Evolutionary conservation across 2,888 invertebrate genomes (phyloP), one percentile per base, ranked within the genome.

Genomic region (Megalurothrips usitatus): DNA sequence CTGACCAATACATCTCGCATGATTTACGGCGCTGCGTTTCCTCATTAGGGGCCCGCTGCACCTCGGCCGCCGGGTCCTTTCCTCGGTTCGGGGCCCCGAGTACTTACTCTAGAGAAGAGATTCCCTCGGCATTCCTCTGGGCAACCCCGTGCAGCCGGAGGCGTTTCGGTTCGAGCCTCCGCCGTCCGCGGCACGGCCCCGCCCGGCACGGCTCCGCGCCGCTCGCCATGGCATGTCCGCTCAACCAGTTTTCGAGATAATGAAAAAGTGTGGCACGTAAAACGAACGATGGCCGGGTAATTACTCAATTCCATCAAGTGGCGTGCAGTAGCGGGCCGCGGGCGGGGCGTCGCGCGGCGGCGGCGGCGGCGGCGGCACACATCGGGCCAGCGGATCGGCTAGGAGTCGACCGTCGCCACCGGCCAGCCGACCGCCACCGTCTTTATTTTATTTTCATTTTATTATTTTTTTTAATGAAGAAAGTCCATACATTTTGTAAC

Each of bases 201-300:
- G 63, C 63, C n/a, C 23, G n/a, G 68, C 23, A 4, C 23, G 23
- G 68, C 58, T 58, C 58, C 58, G n/a, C 58, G 6, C n/a, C 58
- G 58, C 58, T 6, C 14, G 52, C 58, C 58, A 12, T 12, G 68
- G 68, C 68, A 75, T 75, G 68, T 75, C 68, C 68, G 68, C 68
- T 75, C 68, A 75, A 75, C 68, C 68, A 23, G 68, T 75, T 75
- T 75, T 75, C 68, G 68, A 75, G 68, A 75, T 75, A 75, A 75
- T 75, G 68, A 75, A 75, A 75, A 75, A 75, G 68, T 75, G 68
- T 75, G 68, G 68, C 68, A 75, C 68, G 68, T 75, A 75, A 75
- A 75, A 75, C 68, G 68, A 75, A 75, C 68, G 68, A 75, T 75
- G 68, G 68, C 68, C 26, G 68, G 68, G 68, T 75, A 75, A 75